Evolutionary conservation across 2,797 vertebrate species (phyloP).

Genomic region (Yasuhikotakia modesta): DNA sequence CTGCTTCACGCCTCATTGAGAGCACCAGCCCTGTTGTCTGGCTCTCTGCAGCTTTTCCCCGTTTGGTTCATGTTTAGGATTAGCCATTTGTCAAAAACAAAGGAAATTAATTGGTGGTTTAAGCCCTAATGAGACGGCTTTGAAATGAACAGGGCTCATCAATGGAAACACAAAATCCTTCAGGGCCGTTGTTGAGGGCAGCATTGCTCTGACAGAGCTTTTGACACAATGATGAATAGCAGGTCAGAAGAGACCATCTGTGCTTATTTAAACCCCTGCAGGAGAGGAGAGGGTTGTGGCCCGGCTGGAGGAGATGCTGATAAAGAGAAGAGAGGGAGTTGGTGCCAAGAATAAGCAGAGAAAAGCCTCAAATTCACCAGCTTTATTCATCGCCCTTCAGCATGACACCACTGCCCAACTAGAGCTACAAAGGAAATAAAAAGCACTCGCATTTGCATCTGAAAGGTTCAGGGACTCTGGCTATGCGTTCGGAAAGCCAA

Average conservation of each 20-base stretch:
- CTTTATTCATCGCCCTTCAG: constrained; percentile 84
- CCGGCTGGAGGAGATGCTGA: constrained; percentile 71
- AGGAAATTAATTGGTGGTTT: constrained; percentile 98
- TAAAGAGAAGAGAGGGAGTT: constrained; percentile 66
- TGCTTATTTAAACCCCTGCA: constrained; percentile 78
- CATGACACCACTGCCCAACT: constrained; percentile 80
- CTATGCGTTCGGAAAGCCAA: constrained; percentile 83
- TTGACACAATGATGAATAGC: constrained; percentile 86
- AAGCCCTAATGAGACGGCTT: constrained; percentile 94
- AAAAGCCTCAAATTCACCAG: constrained; percentile 77
- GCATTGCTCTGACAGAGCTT: constrained; percentile 85
- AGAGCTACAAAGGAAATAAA: constrained; percentile 71
- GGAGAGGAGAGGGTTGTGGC: constrained; percentile 68
- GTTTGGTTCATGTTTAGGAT: constrained; percentile 87
- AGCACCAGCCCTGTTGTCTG: constrained; percentile 64
- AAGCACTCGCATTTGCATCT: constrained; percentile 85
- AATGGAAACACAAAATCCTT: constrained; percentile 92
- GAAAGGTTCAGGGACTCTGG: constrained; percentile 82
- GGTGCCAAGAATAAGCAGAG: constrained; percentile 57
- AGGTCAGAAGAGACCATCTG: constrained; percentile 92
- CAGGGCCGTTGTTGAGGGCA: constrained; percentile 80
- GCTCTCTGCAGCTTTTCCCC: constrained; percentile 58
- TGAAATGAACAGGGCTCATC: constrained; percentile 91
- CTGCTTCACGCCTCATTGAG: constrained; percentile 74
- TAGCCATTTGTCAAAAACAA: constrained; percentile 95